phyloP scores from a whole-genome alignment of 2,113 vertebrate species.

The Poeciliopsis retropinna region DNA sequence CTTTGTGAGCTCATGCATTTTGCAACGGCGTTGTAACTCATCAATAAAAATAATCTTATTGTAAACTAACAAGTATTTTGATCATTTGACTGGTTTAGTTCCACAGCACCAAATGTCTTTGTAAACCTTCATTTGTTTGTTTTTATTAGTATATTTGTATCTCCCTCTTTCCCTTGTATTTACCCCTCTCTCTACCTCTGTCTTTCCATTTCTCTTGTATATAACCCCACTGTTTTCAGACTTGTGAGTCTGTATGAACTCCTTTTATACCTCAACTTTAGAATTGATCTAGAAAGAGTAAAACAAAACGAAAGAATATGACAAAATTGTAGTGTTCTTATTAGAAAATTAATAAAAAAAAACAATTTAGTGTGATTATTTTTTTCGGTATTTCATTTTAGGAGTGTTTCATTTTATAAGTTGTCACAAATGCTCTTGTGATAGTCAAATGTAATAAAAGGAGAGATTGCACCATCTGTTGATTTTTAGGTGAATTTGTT shows the following conservation, averaged over 20 bases:
- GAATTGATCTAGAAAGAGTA: slow-evolving; percentile 86
- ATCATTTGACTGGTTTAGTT: slow-evolving; percentile 43
- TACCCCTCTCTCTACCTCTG: slow-evolving; percentile 83
- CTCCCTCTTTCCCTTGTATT: slow-evolving; percentile 79
- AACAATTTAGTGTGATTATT: slow-evolving; percentile 85
- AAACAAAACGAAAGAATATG: slow-evolving; percentile 81
- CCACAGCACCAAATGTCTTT: slow-evolving; percentile 70
- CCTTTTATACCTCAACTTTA: slow-evolving; percentile 90
- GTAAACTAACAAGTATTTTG: slow-evolving; percentile 14
- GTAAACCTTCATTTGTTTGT: slow-evolving; percentile 57
- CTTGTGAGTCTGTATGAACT: slow-evolving; percentile 83
- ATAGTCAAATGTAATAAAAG: slow-evolving; percentile 81
- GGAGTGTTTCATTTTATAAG: slow-evolving; percentile 76
- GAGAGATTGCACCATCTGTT: slow-evolving; percentile 74
- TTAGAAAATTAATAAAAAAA: slow-evolving; percentile 84
- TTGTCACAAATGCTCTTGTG: slow-evolving; percentile 81
- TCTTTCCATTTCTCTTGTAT: slow-evolving; percentile 83
- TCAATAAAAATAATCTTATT: neutral
- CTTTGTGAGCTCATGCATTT: neutral
- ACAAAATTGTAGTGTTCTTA: slow-evolving; percentile 88
- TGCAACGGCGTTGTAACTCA: neutral
- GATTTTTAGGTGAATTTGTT: slow-evolving; percentile 59
- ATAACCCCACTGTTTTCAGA: slow-evolving; percentile 85
- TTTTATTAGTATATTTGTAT: slow-evolving; percentile 80
- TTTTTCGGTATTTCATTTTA: slow-evolving; percentile 72